phyloP scores from a whole-genome alignment of 1,140 invertebrate genomes.

The Drosophila aff. region DNA sequence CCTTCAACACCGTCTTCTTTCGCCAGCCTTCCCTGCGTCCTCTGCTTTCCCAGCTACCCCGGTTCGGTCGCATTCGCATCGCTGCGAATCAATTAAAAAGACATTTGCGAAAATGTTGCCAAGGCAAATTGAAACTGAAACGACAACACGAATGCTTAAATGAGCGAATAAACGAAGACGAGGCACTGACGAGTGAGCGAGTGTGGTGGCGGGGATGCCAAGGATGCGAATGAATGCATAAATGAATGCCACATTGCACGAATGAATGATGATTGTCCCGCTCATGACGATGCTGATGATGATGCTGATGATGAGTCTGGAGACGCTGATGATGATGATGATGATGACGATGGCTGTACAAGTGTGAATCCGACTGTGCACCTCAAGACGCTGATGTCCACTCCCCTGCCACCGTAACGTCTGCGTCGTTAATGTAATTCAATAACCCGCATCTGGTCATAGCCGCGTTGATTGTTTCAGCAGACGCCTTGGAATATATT shows the following conservation, averaged over 20 bases:
- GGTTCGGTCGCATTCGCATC: conserved; percentile 34
- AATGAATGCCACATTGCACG: conserved; percentile 62
- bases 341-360: conserved; percentile 13
- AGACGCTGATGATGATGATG: conserved; percentile 2
- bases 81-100: conserved; percentile 75
- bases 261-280: conserved; percentile 59
- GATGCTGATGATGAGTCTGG: conserved; percentile 10
- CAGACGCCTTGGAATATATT: conserved; percentile 1
- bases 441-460: conserved; percentile 41
- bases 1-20: conserved; percentile 3
- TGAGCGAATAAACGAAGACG: conserved; percentile 54
- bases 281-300: conserved; percentile 9
- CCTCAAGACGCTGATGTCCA: conserved; percentile 28
- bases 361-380: conserved; percentile 32
- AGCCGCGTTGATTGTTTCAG: conserved; percentile 33
- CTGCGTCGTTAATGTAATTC: conserved; percentile 39
- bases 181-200: conserved; percentile 7
- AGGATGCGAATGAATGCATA: conserved; percentile 50
- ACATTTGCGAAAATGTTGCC: conserved; percentile 74
- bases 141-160: conserved; percentile 63
- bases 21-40: not conserved
- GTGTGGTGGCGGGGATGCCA: not conserved
- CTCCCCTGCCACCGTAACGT: not conserved
- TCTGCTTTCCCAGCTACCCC: not conserved
- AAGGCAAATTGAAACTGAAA: conserved; percentile 68